phyloP scores from a whole-genome alignment of 2,113 vertebrate genomes.

The Osmerus mordax region DNA sequence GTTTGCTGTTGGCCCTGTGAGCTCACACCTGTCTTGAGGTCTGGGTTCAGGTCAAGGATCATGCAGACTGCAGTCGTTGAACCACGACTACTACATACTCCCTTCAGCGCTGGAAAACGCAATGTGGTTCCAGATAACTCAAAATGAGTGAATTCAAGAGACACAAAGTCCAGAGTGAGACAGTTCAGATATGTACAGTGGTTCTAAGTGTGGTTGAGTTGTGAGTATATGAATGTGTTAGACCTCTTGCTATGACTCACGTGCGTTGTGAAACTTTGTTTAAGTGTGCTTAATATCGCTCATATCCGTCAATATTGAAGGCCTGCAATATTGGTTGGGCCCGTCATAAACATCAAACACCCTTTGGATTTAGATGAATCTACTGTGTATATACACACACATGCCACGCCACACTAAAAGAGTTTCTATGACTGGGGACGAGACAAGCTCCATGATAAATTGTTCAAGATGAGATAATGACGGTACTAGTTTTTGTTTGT shows the following conservation, averaged over 20 bases:
- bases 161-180: not conserved
- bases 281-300: slow-evolving; percentile 55
- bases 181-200: not conserved
- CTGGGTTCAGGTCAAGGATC: no score
- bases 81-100: no score
- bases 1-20: no score
- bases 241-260: slow-evolving; percentile 67
- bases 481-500: slow-evolving; percentile 17
- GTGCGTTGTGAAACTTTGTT: slow-evolving; percentile 42
- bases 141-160: no score
- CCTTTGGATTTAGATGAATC: no score
- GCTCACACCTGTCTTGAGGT: no score
- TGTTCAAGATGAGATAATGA: not conserved
- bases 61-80: no score
- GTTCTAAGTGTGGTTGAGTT: slow-evolving; percentile 9
- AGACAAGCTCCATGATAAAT: slow-evolving; percentile 28
- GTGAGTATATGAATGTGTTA: slow-evolving; percentile 44
- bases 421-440: no score
- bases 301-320: slow-evolving; percentile 54
- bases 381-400: not conserved
- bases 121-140: no score
- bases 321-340: slow-evolving; percentile 4
- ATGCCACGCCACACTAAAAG: not conserved
- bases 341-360: slow-evolving; percentile 13
- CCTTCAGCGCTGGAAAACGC: no score